These are phyloP conservation scores for Netelia melanura DNA, from an alignment of 2,888 invertebrate species.

Conservation along the genomic window DNA sequence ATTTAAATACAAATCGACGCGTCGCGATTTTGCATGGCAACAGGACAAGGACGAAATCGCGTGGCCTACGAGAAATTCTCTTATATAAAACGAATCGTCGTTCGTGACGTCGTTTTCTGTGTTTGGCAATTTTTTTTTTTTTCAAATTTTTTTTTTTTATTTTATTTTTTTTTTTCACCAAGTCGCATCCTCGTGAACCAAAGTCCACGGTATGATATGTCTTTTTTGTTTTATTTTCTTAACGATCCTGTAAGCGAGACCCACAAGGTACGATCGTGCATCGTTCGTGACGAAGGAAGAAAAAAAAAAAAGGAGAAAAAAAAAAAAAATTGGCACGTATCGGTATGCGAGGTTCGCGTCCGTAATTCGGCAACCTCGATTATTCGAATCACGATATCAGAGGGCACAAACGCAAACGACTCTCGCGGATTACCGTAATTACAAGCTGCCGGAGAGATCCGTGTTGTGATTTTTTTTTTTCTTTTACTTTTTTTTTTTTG, in stretches of 20 bases:
- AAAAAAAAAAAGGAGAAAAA: background rate
- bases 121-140: constrained; percentile 2
- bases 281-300: constrained; percentile 16
- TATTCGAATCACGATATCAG: constrained; percentile 56
- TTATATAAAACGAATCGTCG: no score
- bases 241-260: constrained; percentile 33
- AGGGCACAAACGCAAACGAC: constrained; percentile 16
- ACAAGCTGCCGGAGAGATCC: constrained; percentile 55
- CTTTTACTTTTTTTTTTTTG: no score
- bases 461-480: background rate
- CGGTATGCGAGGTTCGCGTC: background rate
- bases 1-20: no score
- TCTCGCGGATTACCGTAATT: constrained; percentile 53
- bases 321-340: background rate
- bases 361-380: constrained; percentile 36
- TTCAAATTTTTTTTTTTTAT: background rate
- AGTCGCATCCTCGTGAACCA: background rate
- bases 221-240: no score
- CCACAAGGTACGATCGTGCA: constrained; percentile 13
- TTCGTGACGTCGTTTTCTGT: no score
- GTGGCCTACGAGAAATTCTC: no score
- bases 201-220: no score
- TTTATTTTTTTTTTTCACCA: background rate
- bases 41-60: background rate
- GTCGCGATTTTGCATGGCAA: background rate